Evolutionary conservation across 35 echinoderm and acorn worm species (phyloP).

Genomic region (Ophiothrix spiculata): DNA sequence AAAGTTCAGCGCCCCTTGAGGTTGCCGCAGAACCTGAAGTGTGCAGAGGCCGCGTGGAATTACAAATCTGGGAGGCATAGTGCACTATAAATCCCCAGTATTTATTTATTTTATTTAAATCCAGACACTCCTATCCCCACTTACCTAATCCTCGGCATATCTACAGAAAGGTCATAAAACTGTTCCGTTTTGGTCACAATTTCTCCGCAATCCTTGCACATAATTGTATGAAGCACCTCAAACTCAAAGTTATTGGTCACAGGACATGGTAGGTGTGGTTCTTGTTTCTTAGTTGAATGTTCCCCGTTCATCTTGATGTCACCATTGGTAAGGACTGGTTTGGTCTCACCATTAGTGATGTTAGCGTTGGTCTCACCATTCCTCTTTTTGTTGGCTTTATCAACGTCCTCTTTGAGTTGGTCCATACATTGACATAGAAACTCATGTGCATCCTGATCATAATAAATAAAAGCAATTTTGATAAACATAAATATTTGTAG

Average conservation of each 20-base stretch:
- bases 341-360: neutral
- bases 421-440: slow-evolving; percentile 97
- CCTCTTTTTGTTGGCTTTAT: slow-evolving; percentile 56
- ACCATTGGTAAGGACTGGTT: too few species aligned
- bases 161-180: slow-evolving; percentile 80
- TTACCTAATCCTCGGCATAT: slow-evolving; percentile 83
- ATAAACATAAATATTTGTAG: too few species aligned
- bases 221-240: slow-evolving; percentile 76
- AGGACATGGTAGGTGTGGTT: slow-evolving; percentile 29
- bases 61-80: too few species aligned
- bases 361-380: neutral
- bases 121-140: too few species aligned
- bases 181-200: slow-evolving; percentile 67
- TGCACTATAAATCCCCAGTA: too few species aligned
- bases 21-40: too few species aligned
- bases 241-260: slow-evolving; percentile 81
- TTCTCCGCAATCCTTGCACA: slow-evolving; percentile 75
- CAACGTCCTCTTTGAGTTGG: slow-evolving; percentile 93
- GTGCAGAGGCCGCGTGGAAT: too few species aligned
- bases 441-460: slow-evolving; percentile 97
- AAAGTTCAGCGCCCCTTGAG: too few species aligned
- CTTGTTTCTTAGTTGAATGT: neutral
- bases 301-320: slow-evolving; percentile 2
- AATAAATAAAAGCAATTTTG: too few species aligned
- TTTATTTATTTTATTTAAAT: too few species aligned